Evolutionary conservation across 2,113 vertebrate species (phyloP), one percentile per base, ranked within the genome.

Genomic region (Fukomys damarensis): DNA sequence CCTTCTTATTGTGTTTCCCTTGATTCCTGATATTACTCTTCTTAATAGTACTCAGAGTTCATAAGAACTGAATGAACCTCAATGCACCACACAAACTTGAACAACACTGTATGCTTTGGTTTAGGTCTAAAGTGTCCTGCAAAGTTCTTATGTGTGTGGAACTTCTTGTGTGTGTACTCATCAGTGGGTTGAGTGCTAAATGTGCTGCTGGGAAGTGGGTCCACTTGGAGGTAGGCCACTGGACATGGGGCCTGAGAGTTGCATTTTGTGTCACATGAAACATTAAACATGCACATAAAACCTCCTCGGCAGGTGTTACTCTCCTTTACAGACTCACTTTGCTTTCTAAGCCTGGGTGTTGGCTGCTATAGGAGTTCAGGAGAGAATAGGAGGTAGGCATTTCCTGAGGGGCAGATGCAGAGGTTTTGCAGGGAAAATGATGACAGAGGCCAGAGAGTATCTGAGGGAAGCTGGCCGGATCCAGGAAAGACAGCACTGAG

Each of bases 241-340:
- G n/a, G n/a, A 19, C 19, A 24, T 14, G 8, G n/a, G 68, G 7
- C 19, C 19, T 41, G 68, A n/a, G 22, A 70, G 19, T 7, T 70
- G 9, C 11, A 70, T 19, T 38, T 38, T 22, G 19, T 24, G 20
- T 19, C 20, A 70, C 17, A 17, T 17, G 19, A 94, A 59, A 87
- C 88, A 8, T 70, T 82, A 82, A 91, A 24, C 24, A 35, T 79
- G 87, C 70, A 10, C 16, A 65, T n/a, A 70, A 49, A 91, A 41
- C 76, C 95, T 89, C 59, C 70, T 77, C 28, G 76, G 26, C 22
- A 83, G 4, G 94, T 32, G 32, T 59, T 61, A 41, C 72, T 97
- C 13, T 38, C 96, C 41, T 95, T 94, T 54, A 79, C 0, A 7
- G 11, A n/a, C 63, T 97, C 54, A 91, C 96, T 95, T 68, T 66